Evolutionary conservation across 2,113 vertebrate species (phyloP).

Genomic region (Dipodomys merriami): DNA sequence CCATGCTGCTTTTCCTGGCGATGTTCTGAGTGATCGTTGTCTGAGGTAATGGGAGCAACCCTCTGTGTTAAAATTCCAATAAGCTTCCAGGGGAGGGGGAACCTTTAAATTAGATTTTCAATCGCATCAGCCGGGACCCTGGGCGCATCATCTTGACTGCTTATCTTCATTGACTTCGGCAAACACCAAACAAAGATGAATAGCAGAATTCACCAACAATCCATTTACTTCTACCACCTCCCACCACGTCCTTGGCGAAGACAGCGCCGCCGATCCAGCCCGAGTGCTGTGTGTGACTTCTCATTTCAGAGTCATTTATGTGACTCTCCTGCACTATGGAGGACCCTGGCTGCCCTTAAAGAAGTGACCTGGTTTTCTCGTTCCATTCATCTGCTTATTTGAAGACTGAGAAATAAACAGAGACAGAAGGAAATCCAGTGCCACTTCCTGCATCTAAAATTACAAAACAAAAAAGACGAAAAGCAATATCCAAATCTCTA

Average conservation of each 20-base stretch:
- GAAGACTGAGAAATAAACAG: neutral
- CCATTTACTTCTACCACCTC: constrained; percentile 71
- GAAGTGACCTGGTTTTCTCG: constrained; percentile 21
- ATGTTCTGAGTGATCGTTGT: constrained; percentile 61
- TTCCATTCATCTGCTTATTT: constrained; percentile 7
- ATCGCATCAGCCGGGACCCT: constrained; percentile 18
- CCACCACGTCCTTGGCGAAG: constrained; percentile 45
- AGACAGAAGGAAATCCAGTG: neutral
- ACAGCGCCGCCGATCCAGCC: neutral
- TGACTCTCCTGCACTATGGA: neutral
- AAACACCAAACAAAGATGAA: constrained; percentile 74
- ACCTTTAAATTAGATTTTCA: constrained; percentile 75
- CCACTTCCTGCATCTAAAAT: neutral
- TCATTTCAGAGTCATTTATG: constrained; percentile 54
- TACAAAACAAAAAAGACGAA: neutral
- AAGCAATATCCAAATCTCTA: neutral
- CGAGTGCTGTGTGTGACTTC: neutral
- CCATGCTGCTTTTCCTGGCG: constrained; percentile 14
- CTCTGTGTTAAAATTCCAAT: constrained; percentile 63
- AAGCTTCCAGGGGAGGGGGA: constrained; percentile 48
- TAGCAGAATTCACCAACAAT: constrained; percentile 71
- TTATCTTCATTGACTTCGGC: constrained; percentile 68
- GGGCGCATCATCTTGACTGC: constrained; percentile 58
- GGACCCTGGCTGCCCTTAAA: constrained; percentile 15
- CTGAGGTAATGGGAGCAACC: constrained; percentile 61